Conservation (phyloP, 2,113 vertebrate genomes). For the Phaethon lepturus region DNA sequence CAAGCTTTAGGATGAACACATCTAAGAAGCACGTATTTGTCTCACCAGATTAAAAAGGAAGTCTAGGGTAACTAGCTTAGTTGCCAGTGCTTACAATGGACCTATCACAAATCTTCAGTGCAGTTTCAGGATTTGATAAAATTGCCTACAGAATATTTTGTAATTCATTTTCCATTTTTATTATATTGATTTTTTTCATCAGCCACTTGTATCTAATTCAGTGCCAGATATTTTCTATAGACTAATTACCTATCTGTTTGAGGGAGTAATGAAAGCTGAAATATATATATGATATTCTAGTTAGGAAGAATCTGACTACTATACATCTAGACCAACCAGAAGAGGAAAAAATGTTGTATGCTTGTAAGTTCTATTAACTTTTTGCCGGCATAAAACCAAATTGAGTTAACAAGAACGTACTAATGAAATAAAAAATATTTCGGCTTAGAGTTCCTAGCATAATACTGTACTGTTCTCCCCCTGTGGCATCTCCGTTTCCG, state of each 20-base stretch:
- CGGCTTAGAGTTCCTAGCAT: neutral
- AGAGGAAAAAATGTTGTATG: neutral
- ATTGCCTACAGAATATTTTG: neutral
- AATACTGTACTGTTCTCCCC: neutral
- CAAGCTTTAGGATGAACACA: neutral
- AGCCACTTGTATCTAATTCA: slow-evolving; percentile 2
- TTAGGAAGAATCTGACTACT: neutral
- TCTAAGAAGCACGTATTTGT: neutral
- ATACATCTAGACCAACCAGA: neutral
- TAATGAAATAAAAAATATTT: neutral
- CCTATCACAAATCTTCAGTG: neutral
- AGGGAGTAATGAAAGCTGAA: neutral
- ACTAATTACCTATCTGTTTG: slow-evolving; percentile 30
- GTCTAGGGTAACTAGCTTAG: neutral
- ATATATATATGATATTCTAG: neutral
- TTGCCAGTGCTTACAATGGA: neutral
- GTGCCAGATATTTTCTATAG: neutral
- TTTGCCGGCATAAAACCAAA: neutral
- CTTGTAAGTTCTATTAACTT: neutral
- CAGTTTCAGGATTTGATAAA: neutral
- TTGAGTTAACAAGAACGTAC: neutral
- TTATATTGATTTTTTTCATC: slow-evolving; percentile 9
- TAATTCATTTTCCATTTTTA: neutral
- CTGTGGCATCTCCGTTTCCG: neutral
- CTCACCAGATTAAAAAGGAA: neutral